Conservation (phyloP, 2,888 invertebrate genomes). For the Deilephila elpenor region DNA sequence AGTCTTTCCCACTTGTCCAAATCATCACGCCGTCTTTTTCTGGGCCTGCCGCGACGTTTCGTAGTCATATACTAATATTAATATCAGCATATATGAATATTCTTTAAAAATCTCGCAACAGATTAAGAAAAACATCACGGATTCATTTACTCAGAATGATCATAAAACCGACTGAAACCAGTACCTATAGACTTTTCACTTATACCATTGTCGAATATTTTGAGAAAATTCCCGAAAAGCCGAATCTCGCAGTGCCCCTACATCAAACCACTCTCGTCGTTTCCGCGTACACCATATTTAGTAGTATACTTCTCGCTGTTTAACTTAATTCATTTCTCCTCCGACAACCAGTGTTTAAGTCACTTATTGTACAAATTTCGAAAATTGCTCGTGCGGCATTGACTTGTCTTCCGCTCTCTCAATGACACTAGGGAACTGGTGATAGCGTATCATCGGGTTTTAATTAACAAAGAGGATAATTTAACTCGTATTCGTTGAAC, state of each 20-base stretch:
- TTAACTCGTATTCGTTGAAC: too few species aligned
- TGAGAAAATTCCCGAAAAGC: neutral
- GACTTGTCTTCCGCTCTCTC: constrained; percentile 12
- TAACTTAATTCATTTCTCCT: neutral
- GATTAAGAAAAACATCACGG: too few species aligned
- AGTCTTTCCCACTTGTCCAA: too few species aligned
- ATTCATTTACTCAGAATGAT: too few species aligned
- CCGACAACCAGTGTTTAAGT: neutral
- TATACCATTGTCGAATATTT: neutral
- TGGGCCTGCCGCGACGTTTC: too few species aligned
- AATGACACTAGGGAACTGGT: neutral
- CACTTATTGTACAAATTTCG: neutral
- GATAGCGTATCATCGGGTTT: constrained; percentile 7
- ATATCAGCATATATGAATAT: too few species aligned
- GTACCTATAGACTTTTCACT: too few species aligned
- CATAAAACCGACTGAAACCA: too few species aligned
- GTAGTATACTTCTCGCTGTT: neutral
- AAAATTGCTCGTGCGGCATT: constrained; percentile 10
- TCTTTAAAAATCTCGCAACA: too few species aligned
- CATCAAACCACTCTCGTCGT: neutral
- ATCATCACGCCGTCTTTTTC: too few species aligned
- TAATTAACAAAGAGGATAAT: neutral
- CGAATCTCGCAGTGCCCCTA: neutral
- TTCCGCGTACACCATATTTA: constrained; percentile 12
- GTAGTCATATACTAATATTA: too few species aligned